A percentile compares a stretch with the other conserved stretches of the same genome.
Evolutionary conservation across 2,888 invertebrate species (phyloP).

Genomic region (Pollenia amentaria): DNA sequence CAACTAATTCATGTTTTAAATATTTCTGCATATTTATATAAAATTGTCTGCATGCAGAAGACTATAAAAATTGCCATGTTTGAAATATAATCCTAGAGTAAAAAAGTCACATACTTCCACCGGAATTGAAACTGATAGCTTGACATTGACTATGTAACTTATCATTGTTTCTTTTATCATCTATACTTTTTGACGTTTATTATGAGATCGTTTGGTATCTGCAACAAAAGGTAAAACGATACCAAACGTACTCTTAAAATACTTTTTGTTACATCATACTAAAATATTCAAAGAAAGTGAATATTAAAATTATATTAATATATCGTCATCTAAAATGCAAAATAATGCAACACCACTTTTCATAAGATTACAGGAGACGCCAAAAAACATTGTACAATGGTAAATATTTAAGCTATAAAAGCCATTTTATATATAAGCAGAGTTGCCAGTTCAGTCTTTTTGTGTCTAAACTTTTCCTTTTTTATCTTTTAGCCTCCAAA

Average conservation of each 20-base stretch:
- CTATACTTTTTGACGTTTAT: background rate
- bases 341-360: too few species aligned
- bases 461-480: too few species aligned
- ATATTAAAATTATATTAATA: too few species aligned
- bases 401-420: too few species aligned
- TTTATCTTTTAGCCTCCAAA: too few species aligned
- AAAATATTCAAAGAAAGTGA: background rate
- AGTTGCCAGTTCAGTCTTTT: too few species aligned
- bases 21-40: slow-evolving; percentile 49
- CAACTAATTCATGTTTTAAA: slow-evolving; percentile 52
- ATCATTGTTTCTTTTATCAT: background rate
- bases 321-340: too few species aligned
- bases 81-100: slow-evolving; percentile 32
- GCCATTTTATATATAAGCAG: too few species aligned
- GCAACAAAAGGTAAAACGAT: background rate
- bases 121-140: slow-evolving; percentile 73
- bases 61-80: background rate
- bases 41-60: slow-evolving; percentile 9
- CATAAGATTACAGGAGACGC: too few species aligned
- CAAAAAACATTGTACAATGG: background rate
- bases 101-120: slow-evolving; percentile 51
- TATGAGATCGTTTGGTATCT: background rate
- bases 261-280: slow-evolving; percentile 8
- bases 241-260: background rate
- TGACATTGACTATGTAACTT: slow-evolving; percentile 31